A percentile compares a stretch with the other conserved stretches of the same genome.
These are phyloP conservation scores for Pachyseris speciosa DNA, from an alignment of 64 coral and sea anemone genomes.

Conservation along the genomic window DNA sequence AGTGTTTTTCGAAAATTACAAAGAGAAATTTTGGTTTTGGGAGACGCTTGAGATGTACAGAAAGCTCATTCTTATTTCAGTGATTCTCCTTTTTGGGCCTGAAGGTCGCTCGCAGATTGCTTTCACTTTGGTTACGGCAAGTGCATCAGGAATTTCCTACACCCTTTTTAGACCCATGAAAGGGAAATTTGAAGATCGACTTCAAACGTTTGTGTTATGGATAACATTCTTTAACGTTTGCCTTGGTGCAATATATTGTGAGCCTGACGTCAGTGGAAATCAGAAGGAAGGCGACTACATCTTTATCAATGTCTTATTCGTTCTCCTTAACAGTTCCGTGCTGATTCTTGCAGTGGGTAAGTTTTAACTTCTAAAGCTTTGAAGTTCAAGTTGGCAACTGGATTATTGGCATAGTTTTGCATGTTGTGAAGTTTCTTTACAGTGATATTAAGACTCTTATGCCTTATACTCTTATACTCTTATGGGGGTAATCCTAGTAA, in stretches of 20 bases:
- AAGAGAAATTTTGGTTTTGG: not conserved
- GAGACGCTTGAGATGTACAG: not conserved
- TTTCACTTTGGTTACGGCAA: slow-evolving; percentile 54
- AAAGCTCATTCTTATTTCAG: not conserved
- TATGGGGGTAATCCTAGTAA: too few relatives aligned
- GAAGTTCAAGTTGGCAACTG: not conserved
- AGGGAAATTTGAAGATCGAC: not conserved
- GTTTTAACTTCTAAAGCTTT: not conserved
- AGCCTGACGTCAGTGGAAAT: not conserved
- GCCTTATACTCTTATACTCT: too few relatives aligned
- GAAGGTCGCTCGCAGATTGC: not conserved
- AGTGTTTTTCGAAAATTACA: not conserved
- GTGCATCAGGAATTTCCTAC: slow-evolving; percentile 59
- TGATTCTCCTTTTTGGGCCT: not conserved
- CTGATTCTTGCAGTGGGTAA: not conserved
- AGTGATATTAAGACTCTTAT: too few relatives aligned
- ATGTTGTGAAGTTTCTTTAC: not conserved
- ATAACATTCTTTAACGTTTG: not conserved
- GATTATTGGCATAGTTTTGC: not conserved
- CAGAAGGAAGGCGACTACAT: too few relatives aligned
- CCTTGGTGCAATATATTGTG: not conserved
- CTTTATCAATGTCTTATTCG: not conserved
- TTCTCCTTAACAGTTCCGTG: not conserved
- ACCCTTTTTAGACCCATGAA: not conserved
- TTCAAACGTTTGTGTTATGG: not conserved